Evolutionary conservation across 2,113 vertebrate genomes (phyloP).

Genomic region (Triplophysa dalaica): DNA sequence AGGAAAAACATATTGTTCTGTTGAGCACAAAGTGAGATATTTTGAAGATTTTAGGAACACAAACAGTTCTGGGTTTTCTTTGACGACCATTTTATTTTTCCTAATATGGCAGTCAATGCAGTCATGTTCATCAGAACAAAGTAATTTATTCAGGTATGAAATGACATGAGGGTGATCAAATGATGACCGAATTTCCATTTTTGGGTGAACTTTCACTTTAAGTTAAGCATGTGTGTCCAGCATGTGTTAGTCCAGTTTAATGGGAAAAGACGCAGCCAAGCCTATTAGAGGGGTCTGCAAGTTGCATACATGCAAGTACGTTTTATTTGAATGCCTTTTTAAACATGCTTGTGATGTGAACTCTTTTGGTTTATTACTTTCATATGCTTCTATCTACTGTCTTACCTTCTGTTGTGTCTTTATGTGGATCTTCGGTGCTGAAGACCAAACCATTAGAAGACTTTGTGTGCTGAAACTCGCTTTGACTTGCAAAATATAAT

Average conservation of each 20-base stretch:
- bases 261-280: not conserved
- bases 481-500: slow-evolving; percentile 7
- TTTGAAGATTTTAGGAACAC: too few relatives aligned
- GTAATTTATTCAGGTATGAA: too few relatives aligned
- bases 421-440: not conserved
- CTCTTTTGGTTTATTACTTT: not conserved
- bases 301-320: not conserved
- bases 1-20: too few relatives aligned
- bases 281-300: not conserved
- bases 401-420: not conserved
- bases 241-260: slow-evolving; percentile 41
- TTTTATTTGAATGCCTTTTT: not conserved
- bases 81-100: too few relatives aligned
- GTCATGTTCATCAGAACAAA: too few relatives aligned
- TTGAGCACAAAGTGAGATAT: too few relatives aligned
- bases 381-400: not conserved
- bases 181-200: too few relatives aligned
- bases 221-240: slow-evolving; percentile 16
- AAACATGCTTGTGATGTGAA: not conserved
- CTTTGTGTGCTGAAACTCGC: not conserved
- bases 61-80: too few relatives aligned
- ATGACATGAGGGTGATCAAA: too few relatives aligned
- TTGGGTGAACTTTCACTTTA: not conserved
- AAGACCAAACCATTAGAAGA: not conserved
- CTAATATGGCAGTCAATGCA: too few relatives aligned